phyloP scores from a whole-genome alignment of 2,888 invertebrate genomes.

The Drosophila siamana region DNA sequence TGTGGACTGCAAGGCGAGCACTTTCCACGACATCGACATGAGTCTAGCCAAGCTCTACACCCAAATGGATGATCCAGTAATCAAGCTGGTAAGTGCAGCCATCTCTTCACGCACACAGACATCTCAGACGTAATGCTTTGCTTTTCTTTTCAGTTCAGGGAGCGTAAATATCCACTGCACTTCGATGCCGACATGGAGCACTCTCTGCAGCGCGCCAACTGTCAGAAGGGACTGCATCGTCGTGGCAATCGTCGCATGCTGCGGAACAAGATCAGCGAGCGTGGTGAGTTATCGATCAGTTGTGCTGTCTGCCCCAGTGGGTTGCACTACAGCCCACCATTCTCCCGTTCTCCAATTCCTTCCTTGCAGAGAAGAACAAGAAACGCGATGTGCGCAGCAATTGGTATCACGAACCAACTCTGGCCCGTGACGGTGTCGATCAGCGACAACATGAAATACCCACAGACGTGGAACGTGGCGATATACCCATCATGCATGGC shows the following conservation, averaged over 20 bases:
- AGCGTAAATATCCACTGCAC: conserved; percentile 85
- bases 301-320: conserved; percentile 41
- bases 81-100: conserved; percentile 83
- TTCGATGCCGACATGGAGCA: conserved; percentile 84
- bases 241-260: conserved; percentile 84
- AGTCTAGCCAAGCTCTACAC: conserved; percentile 84
- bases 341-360: conserved; percentile 6
- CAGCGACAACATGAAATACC: conserved; percentile 81
- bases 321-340: conserved; percentile 46
- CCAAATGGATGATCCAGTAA: conserved; percentile 85
- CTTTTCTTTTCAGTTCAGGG: conserved; percentile 80
- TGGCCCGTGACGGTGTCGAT: conserved; percentile 77
- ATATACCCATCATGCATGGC: conserved; percentile 88
- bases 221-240: conserved; percentile 83
- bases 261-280: conserved; percentile 83
- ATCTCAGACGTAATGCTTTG: neutral
- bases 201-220: conserved; percentile 85
- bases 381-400: conserved; percentile 85
- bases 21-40: conserved; percentile 84
- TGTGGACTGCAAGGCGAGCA: conserved; percentile 85
- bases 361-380: conserved; percentile 84
- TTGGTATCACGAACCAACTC: conserved; percentile 82
- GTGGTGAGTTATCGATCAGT: conserved; percentile 75
- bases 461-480: conserved; percentile 87
- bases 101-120: neutral